phyloP scores from a whole-genome alignment of 2,888 invertebrate species.

The Hypselothyrea guttata region DNA sequence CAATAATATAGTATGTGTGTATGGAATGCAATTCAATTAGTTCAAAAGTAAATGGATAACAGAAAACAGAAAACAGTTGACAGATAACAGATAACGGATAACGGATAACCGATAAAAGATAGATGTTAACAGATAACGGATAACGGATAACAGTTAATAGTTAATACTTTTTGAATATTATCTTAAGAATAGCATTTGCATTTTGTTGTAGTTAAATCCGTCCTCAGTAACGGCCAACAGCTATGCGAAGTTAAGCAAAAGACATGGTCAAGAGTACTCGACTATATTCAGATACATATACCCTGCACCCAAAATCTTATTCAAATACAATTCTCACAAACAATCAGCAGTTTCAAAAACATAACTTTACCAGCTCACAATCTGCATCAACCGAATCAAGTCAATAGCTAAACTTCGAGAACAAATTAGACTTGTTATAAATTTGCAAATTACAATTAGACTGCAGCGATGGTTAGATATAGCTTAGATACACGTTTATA shows the following conservation, averaged over 20 bases:
- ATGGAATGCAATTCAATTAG: slow-evolving; percentile 24
- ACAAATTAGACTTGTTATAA: not conserved
- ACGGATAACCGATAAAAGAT: not conserved
- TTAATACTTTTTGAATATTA: slow-evolving; percentile 23
- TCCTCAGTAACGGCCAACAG: slow-evolving; percentile 54
- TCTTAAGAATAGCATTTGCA: slow-evolving; percentile 42
- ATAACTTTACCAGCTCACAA: no score
- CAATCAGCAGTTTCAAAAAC: no score
- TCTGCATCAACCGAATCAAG: no score
- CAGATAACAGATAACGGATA: slow-evolving; percentile 12
- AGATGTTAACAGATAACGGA: no score
- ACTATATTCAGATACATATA: slow-evolving; percentile 18
- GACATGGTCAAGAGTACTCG: slow-evolving; percentile 22
- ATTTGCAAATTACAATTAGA: slow-evolving; percentile 23
- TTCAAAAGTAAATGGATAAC: slow-evolving; percentile 17
- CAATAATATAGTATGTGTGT: slow-evolving; percentile 2
- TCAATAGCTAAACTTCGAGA: no score
- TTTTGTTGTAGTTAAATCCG: slow-evolving; percentile 59
- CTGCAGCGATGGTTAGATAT: slow-evolving; percentile 26
- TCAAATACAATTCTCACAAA: slow-evolving; percentile 1
- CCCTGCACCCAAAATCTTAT: slow-evolving; percentile 37
- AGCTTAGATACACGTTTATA: slow-evolving; percentile 32
- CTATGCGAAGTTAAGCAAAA: slow-evolving; percentile 12
- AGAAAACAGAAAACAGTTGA: not conserved
- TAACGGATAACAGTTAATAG: slow-evolving; percentile 1